Evolutionary conservation across 1,140 invertebrate genomes (phyloP).

Genomic region (Hydropsyche tenuis): DNA sequence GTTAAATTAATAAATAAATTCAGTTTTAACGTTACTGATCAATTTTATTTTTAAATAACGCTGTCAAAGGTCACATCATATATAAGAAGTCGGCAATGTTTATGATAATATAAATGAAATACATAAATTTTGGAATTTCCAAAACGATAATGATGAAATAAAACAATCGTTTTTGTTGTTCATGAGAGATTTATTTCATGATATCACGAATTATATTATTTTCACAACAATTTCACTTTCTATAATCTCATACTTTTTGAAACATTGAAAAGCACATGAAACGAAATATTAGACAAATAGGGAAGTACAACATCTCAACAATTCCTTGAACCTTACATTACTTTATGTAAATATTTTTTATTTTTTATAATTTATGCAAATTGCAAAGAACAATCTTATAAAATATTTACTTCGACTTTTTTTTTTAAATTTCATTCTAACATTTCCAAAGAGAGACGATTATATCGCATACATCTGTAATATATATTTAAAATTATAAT

Average conservation of each 20-base stretch:
- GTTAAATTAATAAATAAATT: too few species aligned
- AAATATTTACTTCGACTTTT: not conserved
- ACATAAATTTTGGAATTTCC: too few species aligned
- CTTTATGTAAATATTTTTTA: not conserved
- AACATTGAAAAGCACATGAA: slow-evolving; percentile 21
- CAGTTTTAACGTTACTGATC: too few species aligned
- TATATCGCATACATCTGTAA: not conserved
- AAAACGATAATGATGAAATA: too few species aligned
- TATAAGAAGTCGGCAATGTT: too few species aligned
- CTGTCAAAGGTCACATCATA: too few species aligned
- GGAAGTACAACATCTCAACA: slow-evolving; percentile 7
- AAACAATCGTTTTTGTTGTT: too few species aligned
- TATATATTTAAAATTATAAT: not conserved
- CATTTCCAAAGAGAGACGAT: not conserved
- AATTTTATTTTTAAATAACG: too few species aligned
- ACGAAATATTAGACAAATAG: not conserved
- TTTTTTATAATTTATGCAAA: not conserved
- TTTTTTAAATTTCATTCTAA: not conserved
- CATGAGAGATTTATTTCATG: slow-evolving; percentile 10
- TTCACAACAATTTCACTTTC: slow-evolving; percentile 20
- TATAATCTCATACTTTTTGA: slow-evolving; percentile 17
- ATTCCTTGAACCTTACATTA: not conserved
- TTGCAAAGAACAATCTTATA: not conserved
- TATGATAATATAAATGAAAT: too few species aligned
- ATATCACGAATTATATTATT: not conserved